phyloP scores from a whole-genome alignment of 2,888 invertebrate genomes.

The Xylota sylvarum region DNA sequence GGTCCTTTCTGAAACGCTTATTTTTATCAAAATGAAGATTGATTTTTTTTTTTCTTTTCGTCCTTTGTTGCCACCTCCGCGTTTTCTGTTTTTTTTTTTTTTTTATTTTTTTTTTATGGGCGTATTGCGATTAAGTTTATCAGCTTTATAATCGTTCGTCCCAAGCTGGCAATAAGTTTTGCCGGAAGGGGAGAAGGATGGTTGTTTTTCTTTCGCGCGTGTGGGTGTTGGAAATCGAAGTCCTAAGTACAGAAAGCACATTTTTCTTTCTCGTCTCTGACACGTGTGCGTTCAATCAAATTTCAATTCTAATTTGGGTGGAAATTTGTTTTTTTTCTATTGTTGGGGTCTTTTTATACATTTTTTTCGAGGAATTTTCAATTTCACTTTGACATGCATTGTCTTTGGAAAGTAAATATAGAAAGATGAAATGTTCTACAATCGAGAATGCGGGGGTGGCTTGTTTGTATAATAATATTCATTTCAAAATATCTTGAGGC shows the following conservation, averaged over 20 bases:
- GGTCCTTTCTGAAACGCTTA: conserved; percentile 23
- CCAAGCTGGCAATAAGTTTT: conserved; percentile 62
- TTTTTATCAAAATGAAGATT: conserved; percentile 49
- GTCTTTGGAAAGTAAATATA: background rate
- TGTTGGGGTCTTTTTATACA: background rate
- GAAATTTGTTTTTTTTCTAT: conserved; percentile 24
- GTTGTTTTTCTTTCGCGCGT: background rate
- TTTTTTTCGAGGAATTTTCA: conserved; percentile 14
- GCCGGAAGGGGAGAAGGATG: background rate
- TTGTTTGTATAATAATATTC: background rate
- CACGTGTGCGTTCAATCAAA: conserved; percentile 54
- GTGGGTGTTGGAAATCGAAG: background rate
- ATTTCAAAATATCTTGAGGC: background rate
- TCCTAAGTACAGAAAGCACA: conserved; percentile 1
- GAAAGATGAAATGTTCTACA: background rate
- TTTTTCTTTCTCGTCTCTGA: background rate
- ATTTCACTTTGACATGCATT: conserved; percentile 1
- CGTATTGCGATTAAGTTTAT: conserved; percentile 59
- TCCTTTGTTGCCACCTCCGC: background rate
- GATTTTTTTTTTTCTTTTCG: conserved; percentile 33
- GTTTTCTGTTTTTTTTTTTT: conserved; percentile 29
- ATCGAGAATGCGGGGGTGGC: background rate
- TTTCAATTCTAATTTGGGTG: conserved; percentile 44
- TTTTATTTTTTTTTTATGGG: conserved; percentile 33
- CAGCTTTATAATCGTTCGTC: conserved; percentile 66